Base-by-base conservation (phyloP, 2,888 invertebrate genomes). In the Bellardia pandia region DNA sequence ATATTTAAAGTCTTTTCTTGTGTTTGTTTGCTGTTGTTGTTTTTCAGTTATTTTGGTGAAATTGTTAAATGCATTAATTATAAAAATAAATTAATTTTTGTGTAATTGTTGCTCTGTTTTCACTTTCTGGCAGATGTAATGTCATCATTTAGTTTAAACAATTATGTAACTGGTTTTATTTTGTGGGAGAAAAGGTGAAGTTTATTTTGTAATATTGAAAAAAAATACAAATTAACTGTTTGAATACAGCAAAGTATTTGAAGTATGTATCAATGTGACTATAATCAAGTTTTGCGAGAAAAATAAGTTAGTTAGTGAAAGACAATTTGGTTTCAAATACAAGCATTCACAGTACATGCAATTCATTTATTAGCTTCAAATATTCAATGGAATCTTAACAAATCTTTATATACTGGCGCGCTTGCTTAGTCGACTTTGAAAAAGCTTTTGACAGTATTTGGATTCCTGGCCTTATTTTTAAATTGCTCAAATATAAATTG, bases 11-110 rank as follows among this genome's bases (percentile, higher is more conserved):
- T 16, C 33, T 62, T 72, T 60, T 37, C 45, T 45, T 48, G 33
- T 72, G 13, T 30, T 62, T 37, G 58, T 3, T 56, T 53, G 30
- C 30, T 23, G 13, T 40, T 77, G 1, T 23, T 72, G 23, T 60
- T 51, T 4, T 62, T 11, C 60, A 30, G 33, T 72, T 75, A 13
- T 37, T 62, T 68, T 60, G 23, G 82, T 68, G 68, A 75, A 82
- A 82, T 51, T 58, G 23, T 58, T n/a, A 13, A 53, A 14, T 62
- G 30, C 30, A 13, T 71, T 71, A 80, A 80, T 80, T 58, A 66
- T 16, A 66, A 6, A 23, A 53, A 60, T 68, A 58, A 53, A 45
- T 80, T 72, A 42, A 48, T 60, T 13, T 11, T 30, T 64, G 16
- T 40, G 45, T 9, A 14, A 58, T 3, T 66, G 33, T 16, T 33